Percentiles rank a stretch among this genome's conserved stretches.
Conservation (phyloP, 2,797 vertebrate genomes). For the Lophius americanus region DNA sequence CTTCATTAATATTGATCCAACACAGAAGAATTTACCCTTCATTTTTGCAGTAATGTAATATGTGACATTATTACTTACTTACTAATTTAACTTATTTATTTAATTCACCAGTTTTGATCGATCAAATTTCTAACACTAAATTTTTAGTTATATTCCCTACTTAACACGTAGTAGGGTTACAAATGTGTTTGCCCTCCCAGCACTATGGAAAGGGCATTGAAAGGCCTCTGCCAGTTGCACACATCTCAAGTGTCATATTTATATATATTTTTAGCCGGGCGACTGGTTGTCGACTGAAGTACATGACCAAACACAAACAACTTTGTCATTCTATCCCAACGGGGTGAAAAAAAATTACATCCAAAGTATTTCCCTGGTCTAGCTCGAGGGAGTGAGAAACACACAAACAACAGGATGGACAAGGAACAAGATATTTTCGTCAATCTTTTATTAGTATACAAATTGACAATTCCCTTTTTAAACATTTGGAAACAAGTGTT, state of each 20-base stretch:
- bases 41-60: not conserved
- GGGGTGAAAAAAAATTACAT: constrained; percentile 21
- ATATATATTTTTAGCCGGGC: constrained; percentile 53
- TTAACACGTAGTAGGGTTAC: not conserved
- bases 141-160: too few relatives aligned
- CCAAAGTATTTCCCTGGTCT: not conserved
- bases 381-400: not conserved
- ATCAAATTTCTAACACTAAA: too few relatives aligned
- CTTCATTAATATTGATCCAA: not conserved
- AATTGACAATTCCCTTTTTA: constrained; percentile 79
- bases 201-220: constrained; percentile 58
- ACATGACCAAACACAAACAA: constrained; percentile 51
- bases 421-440: constrained; percentile 22
- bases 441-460: constrained; percentile 80
- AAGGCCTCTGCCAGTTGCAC: constrained; percentile 52
- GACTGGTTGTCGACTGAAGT: constrained; percentile 38
- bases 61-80: too few relatives aligned
- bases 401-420: not conserved
- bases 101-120: too few relatives aligned
- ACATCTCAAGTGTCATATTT: constrained; percentile 70
- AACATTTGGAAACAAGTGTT: constrained; percentile 75
- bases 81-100: too few relatives aligned
- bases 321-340: constrained; percentile 47
- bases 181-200: constrained; percentile 36
- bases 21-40: not conserved